Evolutionary conservation across 2,113 vertebrate genomes (phyloP).

Genomic region (Cricetomys ansorgei): DNA sequence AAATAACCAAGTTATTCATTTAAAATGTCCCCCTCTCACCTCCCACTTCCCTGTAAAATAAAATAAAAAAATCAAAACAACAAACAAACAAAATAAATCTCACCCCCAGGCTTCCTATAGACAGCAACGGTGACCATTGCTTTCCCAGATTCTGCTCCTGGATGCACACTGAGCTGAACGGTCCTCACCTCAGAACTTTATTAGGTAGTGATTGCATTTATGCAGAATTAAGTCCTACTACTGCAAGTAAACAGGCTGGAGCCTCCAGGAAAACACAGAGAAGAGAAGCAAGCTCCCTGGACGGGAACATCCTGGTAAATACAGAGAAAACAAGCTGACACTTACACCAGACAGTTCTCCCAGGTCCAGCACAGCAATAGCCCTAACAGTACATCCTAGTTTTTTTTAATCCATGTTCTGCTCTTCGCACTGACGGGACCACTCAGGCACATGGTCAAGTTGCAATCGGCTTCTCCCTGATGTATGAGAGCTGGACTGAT

Average conservation of each 20-base stretch:
- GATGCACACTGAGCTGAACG: conserved; percentile 77
- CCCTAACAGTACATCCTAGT: conserved; percentile 85
- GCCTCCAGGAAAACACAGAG: conserved; percentile 65
- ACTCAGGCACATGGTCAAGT: conserved; percentile 90
- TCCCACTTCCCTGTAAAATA: conserved; percentile 53
- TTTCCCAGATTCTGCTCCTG: conserved; percentile 69
- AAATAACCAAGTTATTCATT: conserved; percentile 63
- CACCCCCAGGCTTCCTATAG: conserved; percentile 62
- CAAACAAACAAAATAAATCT: conserved; percentile 51
- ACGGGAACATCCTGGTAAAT: conserved; percentile 65
- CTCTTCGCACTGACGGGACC: conserved; percentile 86
- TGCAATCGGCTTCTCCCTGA: conserved; percentile 88
- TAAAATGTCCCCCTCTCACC: conserved; percentile 69
- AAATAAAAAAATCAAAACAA: conserved; percentile 32
- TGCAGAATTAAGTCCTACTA: conserved; percentile 76
- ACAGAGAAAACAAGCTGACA: conserved; percentile 81
- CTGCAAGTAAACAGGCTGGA: conserved; percentile 75
- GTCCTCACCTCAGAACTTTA: conserved; percentile 76
- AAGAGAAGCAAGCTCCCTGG: conserved; percentile 72
- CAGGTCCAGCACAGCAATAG: conserved; percentile 83
- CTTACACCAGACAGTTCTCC: conserved; percentile 88
- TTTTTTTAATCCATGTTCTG: conserved; percentile 87
- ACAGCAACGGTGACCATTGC: conserved; percentile 51
- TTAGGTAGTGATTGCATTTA: conserved; percentile 67
- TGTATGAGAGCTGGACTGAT: conserved; percentile 88